A percentile compares a stretch with the other conserved stretches of the same genome.
Evolutionary conservation across 2,113 vertebrate genomes (phyloP).

Genomic region (Condylura cristata): DNA sequence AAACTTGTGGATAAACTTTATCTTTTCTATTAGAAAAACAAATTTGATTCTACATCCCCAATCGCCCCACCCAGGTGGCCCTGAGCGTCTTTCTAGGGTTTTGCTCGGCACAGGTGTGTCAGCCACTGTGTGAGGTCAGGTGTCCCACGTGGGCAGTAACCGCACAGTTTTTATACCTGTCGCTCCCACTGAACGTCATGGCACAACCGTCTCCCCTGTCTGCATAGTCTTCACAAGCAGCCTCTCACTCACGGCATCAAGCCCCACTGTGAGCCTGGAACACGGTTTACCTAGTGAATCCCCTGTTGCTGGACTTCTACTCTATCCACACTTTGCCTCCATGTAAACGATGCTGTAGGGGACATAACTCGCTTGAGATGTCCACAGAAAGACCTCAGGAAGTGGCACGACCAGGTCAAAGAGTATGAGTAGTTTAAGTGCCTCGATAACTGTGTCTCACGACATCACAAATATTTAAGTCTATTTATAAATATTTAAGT

Average conservation of each 20-base stretch:
- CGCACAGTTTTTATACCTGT: not conserved
- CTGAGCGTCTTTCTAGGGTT: not conserved
- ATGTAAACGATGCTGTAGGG: not conserved
- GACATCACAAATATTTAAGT: not conserved
- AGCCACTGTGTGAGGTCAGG: not conserved
- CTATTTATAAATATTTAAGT: not conserved
- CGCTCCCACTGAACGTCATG: not conserved
- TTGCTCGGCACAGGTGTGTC: not conserved
- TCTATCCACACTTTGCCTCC: constrained; percentile 25
- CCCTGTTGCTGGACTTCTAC: not conserved
- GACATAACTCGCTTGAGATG: not conserved
- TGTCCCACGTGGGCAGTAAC: not conserved
- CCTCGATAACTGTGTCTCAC: not conserved
- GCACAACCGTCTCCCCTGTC: not conserved
- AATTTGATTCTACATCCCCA: not conserved
- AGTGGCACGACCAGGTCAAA: not conserved
- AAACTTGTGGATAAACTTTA: not conserved
- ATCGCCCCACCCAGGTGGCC: not conserved
- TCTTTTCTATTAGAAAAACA: not conserved
- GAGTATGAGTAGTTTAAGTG: not conserved
- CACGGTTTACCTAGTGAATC: not conserved
- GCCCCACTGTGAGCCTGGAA: not conserved
- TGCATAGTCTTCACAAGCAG: constrained; percentile 35
- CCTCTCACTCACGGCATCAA: not conserved
- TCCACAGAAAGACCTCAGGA: constrained; percentile 9